Percentiles rank a stretch among this genome's conserved stretches.
Evolutionary conservation across 2,888 invertebrate species (phyloP).

Genomic region (Plagodis pulveraria): DNA sequence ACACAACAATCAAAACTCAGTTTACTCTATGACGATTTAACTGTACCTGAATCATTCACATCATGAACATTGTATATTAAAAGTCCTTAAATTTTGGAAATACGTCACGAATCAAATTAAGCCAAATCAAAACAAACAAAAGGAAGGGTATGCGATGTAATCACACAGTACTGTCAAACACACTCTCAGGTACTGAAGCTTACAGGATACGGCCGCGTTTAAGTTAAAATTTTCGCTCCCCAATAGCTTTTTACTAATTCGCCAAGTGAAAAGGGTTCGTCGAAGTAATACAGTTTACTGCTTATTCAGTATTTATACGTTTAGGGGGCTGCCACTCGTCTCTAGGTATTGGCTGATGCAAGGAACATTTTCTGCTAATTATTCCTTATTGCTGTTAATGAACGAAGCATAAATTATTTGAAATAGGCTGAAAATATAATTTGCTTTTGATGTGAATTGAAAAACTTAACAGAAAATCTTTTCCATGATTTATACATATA

Average conservation of each 20-base stretch:
- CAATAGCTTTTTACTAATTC: conserved; percentile 85
- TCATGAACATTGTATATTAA: conserved; percentile 35
- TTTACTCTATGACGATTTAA: too few species aligned
- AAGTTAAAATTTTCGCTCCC: conserved; percentile 85
- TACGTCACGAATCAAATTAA: conserved; percentile 80
- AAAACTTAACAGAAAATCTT: too few species aligned
- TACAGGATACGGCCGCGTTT: conserved; percentile 78
- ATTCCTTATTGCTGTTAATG: conserved; percentile 43
- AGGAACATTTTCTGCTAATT: conserved; percentile 58
- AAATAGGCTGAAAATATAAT: conserved; percentile 5
- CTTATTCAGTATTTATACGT: conserved; percentile 85
- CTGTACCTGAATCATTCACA: neutral
- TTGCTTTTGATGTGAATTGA: too few species aligned
- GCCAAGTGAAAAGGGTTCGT: conserved; percentile 85
- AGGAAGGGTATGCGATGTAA: conserved; percentile 78
- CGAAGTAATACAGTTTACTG: conserved; percentile 85
- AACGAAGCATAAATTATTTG: conserved; percentile 21
- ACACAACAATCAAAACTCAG: too few species aligned
- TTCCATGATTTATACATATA: too few species aligned
- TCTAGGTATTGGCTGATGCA: conserved; percentile 64
- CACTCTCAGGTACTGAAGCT: conserved; percentile 77
- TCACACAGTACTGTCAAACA: conserved; percentile 83
- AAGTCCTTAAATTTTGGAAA: conserved; percentile 46
- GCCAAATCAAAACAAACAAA: conserved; percentile 80
- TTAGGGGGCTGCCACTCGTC: conserved; percentile 74